phyloP scores from a whole-genome alignment of 2,797 vertebrate genomes.

The Eremophila alpestris region DNA sequence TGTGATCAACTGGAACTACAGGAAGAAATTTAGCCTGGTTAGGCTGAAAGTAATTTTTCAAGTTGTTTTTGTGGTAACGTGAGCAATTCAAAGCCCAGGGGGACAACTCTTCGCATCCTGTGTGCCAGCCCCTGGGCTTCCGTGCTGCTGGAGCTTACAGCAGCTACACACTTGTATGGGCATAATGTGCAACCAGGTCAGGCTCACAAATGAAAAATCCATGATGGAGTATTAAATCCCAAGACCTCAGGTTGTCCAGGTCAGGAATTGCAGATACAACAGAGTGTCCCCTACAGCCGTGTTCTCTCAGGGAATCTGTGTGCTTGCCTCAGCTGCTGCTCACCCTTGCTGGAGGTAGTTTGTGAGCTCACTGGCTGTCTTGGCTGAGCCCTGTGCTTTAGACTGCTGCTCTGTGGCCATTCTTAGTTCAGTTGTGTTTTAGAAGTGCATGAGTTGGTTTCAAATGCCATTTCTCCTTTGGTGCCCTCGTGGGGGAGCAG shows the following conservation, averaged over 20 bases:
- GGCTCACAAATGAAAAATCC: not conserved
- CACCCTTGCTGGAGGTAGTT: not conserved
- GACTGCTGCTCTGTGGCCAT: not conserved
- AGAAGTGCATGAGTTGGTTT: not conserved
- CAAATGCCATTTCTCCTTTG: not conserved
- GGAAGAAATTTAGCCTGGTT: not conserved
- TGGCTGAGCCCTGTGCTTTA: not conserved
- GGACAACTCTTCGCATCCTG: not conserved
- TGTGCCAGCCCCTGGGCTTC: not conserved
- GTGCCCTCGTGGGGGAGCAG: not conserved
- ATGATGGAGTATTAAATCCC: not conserved
- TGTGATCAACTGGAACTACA: not conserved
- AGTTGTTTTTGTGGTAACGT: not conserved
- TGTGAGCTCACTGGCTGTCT: not conserved
- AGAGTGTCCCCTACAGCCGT: not conserved
- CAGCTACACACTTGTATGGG: rapidly evolving
- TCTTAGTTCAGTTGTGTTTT: not conserved
- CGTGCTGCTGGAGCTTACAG: not conserved
- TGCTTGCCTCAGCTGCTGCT: not conserved
- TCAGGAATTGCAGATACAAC: not conserved
- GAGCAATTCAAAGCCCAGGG: not conserved
- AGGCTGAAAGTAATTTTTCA: not conserved
- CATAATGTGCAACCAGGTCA: not conserved
- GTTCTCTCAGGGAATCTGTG: not conserved
- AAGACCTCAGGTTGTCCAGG: not conserved